phyloP scores from a whole-genome alignment of 2,113 vertebrate species.

The Syngnathus typhle region DNA sequence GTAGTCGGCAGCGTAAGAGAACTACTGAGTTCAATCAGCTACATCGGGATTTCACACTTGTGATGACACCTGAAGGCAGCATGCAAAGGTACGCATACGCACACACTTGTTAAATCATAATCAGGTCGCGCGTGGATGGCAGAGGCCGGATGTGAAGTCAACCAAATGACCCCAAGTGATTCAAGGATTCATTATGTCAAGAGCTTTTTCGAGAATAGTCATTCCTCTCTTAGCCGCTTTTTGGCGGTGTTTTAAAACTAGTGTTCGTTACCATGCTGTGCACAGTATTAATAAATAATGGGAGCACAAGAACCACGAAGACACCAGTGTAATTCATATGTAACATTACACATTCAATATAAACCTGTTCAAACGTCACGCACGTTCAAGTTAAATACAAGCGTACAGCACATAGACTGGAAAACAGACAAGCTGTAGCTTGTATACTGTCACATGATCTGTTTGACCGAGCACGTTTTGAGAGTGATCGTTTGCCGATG shows the following conservation, averaged over 20 bases:
- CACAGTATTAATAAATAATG: not conserved
- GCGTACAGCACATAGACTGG: no score
- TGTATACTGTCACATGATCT: no score
- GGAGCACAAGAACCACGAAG: not conserved
- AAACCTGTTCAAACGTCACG: not conserved
- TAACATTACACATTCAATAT: no score
- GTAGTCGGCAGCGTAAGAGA: not conserved
- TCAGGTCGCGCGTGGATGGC: not conserved
- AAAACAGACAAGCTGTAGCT: no score
- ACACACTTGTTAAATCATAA: not conserved
- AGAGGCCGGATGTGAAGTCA: not conserved
- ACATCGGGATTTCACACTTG: not conserved
- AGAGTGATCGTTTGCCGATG: not conserved
- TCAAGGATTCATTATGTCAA: not conserved
- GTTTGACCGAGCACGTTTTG: not conserved
- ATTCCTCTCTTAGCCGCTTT: not conserved
- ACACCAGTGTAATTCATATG: not conserved
- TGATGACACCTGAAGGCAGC: conserved; percentile 4
- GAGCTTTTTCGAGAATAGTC: not conserved
- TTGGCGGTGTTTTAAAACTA: not conserved
- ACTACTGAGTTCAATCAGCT: not conserved
- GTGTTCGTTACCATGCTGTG: not conserved
- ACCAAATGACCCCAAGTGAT: conserved; percentile 13
- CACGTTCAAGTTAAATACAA: not conserved
- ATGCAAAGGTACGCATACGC: not conserved